Evolutionary conservation across 2,113 vertebrate species (phyloP).

Genomic region (Chionomys nivalis): DNA sequence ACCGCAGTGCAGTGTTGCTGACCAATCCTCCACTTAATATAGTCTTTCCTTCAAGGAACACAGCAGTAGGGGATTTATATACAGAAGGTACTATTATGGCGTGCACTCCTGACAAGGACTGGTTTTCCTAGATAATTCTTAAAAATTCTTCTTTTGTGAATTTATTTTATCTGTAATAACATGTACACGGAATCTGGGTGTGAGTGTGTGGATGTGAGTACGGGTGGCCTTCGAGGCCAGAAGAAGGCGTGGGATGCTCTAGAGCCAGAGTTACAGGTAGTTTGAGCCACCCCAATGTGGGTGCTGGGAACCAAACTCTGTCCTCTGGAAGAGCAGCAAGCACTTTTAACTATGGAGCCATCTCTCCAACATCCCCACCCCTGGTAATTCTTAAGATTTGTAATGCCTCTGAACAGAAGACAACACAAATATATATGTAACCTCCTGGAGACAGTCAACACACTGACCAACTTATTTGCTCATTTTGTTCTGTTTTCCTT

Average conservation of each 20-base stretch:
- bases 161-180: neutral
- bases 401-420: neutral
- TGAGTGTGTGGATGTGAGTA: neutral
- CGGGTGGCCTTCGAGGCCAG: neutral
- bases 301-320: neutral
- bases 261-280: neutral
- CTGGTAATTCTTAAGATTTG: slow-evolving; percentile 17
- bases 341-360: neutral
- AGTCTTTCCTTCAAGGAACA: neutral
- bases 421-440: neutral
- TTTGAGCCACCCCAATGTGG: neutral
- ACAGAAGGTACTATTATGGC: neutral
- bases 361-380: neutral
- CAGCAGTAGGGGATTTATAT: neutral
- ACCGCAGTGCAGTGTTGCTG: neutral
- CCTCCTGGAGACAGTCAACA: neutral
- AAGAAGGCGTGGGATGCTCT: neutral
- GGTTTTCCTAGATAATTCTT: slow-evolving; percentile 6
- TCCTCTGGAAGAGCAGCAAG: neutral
- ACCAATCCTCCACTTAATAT: neutral
- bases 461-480: neutral
- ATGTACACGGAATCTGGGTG: neutral
- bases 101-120: neutral
- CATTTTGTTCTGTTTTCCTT: neutral
- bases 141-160: neutral